Evolutionary conservation across 2,888 invertebrate species (phyloP).

Genomic region (Stenurella melanura): DNA sequence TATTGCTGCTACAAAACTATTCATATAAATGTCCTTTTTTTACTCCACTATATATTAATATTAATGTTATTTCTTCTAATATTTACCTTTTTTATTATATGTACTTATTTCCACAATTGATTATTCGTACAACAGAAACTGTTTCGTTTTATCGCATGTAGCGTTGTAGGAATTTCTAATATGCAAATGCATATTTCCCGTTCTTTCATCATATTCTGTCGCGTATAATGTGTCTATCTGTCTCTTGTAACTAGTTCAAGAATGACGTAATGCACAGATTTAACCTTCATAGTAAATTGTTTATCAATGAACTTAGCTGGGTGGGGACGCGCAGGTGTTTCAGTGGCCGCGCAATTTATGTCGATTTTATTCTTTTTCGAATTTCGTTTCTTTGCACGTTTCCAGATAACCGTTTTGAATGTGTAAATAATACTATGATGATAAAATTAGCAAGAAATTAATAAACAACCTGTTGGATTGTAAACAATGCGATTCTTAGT

Average conservation of each 20-base stretch:
- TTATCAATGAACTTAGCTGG: slow-evolving; percentile 59
- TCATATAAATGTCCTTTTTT: no score
- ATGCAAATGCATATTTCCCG: slow-evolving; percentile 29
- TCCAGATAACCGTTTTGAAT: not conserved
- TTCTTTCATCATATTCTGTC: slow-evolving; percentile 21
- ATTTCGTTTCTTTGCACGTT: slow-evolving; percentile 4
- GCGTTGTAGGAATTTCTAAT: slow-evolving; percentile 15
- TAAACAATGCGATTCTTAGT: not conserved
- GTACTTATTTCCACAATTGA: not conserved
- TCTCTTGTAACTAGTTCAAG: slow-evolving; percentile 32
- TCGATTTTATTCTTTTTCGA: slow-evolving; percentile 7
- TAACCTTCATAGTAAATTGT: slow-evolving; percentile 58
- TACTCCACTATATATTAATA: not conserved
- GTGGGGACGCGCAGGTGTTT: slow-evolving; percentile 18
- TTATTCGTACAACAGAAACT: not conserved
- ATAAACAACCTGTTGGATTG: not conserved
- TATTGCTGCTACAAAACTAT: no score
- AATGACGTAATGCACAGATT: slow-evolving; percentile 51
- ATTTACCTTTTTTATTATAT: not conserved
- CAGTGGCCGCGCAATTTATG: slow-evolving; percentile 28
- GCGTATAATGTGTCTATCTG: slow-evolving; percentile 13
- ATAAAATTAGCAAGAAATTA: not conserved
- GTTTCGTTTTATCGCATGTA: not conserved
- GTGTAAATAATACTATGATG: not conserved
- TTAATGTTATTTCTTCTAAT: not conserved